Base-by-base conservation (phyloP, 2,113 vertebrate genomes). In the western clawed frog (Xenopus tropicalis) region DNA sequence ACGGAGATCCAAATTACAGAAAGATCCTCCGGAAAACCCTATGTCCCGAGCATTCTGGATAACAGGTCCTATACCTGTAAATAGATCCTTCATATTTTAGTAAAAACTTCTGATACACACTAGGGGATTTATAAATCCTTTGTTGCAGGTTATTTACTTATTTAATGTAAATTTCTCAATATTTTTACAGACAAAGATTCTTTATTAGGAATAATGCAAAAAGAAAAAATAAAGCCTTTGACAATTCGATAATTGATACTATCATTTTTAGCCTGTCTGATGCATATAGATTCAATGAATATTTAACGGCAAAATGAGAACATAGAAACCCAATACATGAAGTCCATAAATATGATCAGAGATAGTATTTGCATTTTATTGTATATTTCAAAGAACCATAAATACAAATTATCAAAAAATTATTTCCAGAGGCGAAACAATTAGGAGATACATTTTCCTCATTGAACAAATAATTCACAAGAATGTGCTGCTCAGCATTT, bases 341-440 rank as follows among this genome's bases (percentile, higher is more conserved):
- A 75, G 56, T 23, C 29, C 24, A 75, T 75, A 69, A 68, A 75
- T 75, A 61, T 68, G 13, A 66, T 11, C n/a, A 21, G 52, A 66
- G 58, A 58, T 73, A 57, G 24, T 61, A 68, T 61, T 59, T 61
- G 57, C 59, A 61, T 54, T 61, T 37, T 69, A 61, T 52, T 52
- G 61, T 20, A 22, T 23, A 43, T 54, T 37, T 19, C 23, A 19
- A 43, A 19, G 61, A 63, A 72, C 11, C 22, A 57, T 64, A 48
- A 48, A 48, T 10, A 48, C 29, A 37, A 48, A 48, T 14, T 48
- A 48, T 48, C 10, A 13, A 44, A 19, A 62, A 23, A 20, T 46
- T 16, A 16, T 48, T 72, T 62, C 43, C 19, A 22, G 5, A 7
- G 20, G 23, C 44, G 3, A 19, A 52, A 44, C 68, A 75, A 75